phyloP scores from a whole-genome alignment of 2,888 invertebrate genomes.

The Heliconius hortense region DNA sequence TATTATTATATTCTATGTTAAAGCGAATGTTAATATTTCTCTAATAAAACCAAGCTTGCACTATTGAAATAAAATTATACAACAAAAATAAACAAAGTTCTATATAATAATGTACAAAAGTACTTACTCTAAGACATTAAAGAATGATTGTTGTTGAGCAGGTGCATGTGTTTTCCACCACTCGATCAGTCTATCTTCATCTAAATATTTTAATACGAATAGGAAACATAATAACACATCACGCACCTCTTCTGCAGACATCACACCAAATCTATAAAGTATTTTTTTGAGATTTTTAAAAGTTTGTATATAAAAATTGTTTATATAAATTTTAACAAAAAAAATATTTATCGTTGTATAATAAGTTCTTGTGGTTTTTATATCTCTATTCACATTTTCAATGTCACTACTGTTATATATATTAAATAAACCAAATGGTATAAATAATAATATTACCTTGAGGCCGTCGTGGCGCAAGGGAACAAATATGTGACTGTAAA shows the following conservation, averaged over 20 bases:
- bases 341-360: too few relatives aligned
- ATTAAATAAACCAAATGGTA: too few relatives aligned
- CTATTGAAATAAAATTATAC: not conserved
- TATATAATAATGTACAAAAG: not conserved
- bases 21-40: too few relatives aligned
- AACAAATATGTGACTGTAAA: too few relatives aligned
- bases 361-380: too few relatives aligned
- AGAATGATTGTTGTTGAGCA: constrained; percentile 91
- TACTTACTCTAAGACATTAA: constrained; percentile 90
- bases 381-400: too few relatives aligned
- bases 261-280: constrained; percentile 73
- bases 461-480: too few relatives aligned
- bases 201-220: constrained; percentile 94
- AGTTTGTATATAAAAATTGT: not conserved
- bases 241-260: constrained; percentile 88
- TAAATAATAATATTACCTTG: too few relatives aligned
- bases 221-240: constrained; percentile 94
- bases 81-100: not conserved
- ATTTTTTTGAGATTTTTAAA: not conserved
- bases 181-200: constrained; percentile 92
- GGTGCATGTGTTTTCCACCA: constrained; percentile 96
- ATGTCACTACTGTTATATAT: too few relatives aligned
- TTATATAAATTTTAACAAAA: too few relatives aligned
- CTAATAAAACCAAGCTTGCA: too few relatives aligned
- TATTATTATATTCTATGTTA: too few relatives aligned